A percentile compares a stretch with the other conserved stretches of the same genome.
phyloP scores from a whole-genome alignment of 1,140 invertebrate species.

The Caerostris extrusa region DNA sequence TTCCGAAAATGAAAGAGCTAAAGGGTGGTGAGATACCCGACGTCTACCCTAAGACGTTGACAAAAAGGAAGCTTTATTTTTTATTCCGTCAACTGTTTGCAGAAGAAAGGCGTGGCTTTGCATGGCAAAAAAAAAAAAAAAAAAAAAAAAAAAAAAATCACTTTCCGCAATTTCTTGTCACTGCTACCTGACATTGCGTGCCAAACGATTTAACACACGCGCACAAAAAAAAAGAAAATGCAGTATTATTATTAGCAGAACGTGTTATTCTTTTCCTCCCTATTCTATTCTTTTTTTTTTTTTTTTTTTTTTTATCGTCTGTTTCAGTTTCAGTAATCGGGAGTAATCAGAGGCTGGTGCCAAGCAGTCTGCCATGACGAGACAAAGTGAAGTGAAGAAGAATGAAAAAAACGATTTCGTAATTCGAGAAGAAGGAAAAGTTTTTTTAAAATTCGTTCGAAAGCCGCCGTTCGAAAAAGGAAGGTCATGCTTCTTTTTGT shows the following conservation, averaged over 20 bases:
- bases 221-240: background rate
- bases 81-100: background rate
- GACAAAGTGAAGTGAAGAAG: background rate
- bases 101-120: background rate
- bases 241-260: conserved; percentile 2
- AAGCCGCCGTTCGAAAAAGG: background rate
- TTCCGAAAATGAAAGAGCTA: background rate
- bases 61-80: background rate
- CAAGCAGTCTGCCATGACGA: conserved; percentile 49
- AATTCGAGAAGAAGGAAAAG: conserved; percentile 23
- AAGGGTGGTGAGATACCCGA: background rate
- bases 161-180: background rate
- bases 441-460: background rate
- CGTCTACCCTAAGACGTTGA: background rate
- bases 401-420: conserved; percentile 18
- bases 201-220: background rate
- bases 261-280: background rate
- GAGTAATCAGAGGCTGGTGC: background rate
- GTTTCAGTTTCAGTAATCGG: background rate
- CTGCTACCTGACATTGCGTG: background rate
- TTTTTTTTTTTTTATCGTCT: background rate
- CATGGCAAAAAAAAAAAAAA: background rate
- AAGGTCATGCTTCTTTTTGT: conserved; percentile 19
- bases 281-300: background rate
- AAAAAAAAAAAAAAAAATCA: background rate